These are phyloP conservation scores for Sinocyclocheilus anshuiensis DNA, from an alignment of 2,113 vertebrate genomes.

Conservation along the genomic window DNA sequence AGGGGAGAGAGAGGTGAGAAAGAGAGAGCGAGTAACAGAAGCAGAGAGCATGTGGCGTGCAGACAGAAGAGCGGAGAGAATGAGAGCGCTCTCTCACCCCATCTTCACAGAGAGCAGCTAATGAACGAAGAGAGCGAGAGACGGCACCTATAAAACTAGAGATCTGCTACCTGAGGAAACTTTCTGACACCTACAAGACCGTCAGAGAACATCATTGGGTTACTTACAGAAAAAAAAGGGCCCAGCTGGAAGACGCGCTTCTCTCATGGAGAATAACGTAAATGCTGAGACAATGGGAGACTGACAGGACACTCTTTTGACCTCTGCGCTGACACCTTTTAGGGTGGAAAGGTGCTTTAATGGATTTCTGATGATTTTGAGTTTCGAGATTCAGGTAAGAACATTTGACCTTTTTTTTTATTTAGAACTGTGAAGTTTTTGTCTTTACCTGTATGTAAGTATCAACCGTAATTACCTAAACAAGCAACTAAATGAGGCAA, in stretches of 20 bases:
- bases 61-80: neutral
- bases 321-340: constrained; percentile 20
- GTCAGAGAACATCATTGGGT: neutral
- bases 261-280: neutral
- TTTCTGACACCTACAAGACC: constrained; percentile 33
- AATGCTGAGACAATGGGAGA: neutral
- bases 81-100: neutral
- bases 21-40: neutral
- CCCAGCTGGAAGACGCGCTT: neutral
- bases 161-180: constrained; percentile 42
- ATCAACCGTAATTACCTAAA: too few relatives aligned
- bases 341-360: neutral
- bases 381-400: constrained; percentile 17
- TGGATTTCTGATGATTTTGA: constrained; percentile 25
- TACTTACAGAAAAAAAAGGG: neutral
- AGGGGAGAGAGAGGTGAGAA: constrained; percentile 1
- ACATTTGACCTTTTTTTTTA: neutral
- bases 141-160: constrained; percentile 5
- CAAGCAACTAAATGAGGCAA: neutral
- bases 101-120: neutral
- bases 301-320: constrained; percentile 10
- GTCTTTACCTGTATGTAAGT: neutral
- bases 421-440: neutral
- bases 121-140: constrained; percentile 17
- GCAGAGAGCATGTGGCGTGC: neutral